phyloP scores from a whole-genome alignment of 2,113 vertebrate genomes.

The Choloepus hoffmanni region DNA sequence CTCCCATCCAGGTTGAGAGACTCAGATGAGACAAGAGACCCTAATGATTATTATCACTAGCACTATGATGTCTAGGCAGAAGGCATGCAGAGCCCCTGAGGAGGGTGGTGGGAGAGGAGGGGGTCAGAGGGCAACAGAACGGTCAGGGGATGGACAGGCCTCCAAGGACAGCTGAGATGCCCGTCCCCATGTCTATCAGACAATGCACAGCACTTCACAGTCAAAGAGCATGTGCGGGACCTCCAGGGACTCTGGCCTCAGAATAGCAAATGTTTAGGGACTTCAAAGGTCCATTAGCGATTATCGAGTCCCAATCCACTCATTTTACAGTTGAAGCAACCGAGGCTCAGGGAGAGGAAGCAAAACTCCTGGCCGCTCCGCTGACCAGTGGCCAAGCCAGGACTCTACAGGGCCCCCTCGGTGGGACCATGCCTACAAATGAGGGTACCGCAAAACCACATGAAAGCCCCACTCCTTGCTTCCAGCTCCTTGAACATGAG shows the following conservation, averaged over 20 bases:
- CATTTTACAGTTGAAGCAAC: background rate
- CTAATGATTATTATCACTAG: background rate
- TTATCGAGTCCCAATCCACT: background rate
- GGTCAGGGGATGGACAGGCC: background rate
- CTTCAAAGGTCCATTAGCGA: background rate
- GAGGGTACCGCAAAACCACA: background rate
- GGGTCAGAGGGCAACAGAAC: background rate
- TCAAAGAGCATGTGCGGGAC: background rate
- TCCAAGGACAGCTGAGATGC: background rate
- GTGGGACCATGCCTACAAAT: background rate
- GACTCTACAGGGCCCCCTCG: background rate
- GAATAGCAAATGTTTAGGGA: background rate
- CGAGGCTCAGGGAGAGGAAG: background rate
- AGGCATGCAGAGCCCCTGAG: background rate
- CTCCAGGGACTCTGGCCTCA: background rate
- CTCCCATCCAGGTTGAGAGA: background rate
- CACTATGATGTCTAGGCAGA: background rate
- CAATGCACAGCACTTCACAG: background rate
- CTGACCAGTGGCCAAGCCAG: background rate
- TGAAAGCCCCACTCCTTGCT: background rate
- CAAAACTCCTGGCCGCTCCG: background rate
- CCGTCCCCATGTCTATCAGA: background rate
- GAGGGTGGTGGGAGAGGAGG: background rate
- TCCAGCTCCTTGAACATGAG: accelerated
- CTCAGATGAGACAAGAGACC: background rate